Evolutionary conservation across 2,888 invertebrate species (phyloP), one percentile per base, ranked within the genome.

Genomic region (Sipha maydis): DNA sequence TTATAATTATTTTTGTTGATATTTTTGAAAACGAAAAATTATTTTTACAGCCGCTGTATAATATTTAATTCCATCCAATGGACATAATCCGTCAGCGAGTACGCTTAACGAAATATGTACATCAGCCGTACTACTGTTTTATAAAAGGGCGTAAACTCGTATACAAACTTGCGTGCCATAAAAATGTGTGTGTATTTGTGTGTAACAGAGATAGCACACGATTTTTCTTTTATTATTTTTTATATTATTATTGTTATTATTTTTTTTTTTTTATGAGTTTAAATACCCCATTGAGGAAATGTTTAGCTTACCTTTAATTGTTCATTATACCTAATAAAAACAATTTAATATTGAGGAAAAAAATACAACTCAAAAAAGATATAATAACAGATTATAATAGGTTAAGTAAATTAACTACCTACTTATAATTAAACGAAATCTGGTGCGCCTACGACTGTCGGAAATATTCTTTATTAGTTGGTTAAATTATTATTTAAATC

Each of bases 101-200:
- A 82, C 21, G 17, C 54, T 73, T 71, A 83, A 41, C 48, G 14
- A 31, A 25, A 17, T n/a, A 56, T 34, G 38, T 41, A 71, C 14
- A 31, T 14, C 21, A 34, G 31, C 31, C 34, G 73, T 73, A 71
- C 25, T 48, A 69, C 69, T 25, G n/a, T 83, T 54, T 82, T 82
- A 48, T 48, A 5, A 8, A 48, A 31, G 83, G 83, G 83, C 71
- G 71, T 83, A 71, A 54, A 48, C 83, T 83, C 54, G 31, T 54
- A 71, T 21, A 41, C 41, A 61, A 34, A 79, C 56, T 82, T 41
- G 82, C 82, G 69, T 82, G 82, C 41, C 69, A 41, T 69, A 82
- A 21, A 41, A 82, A 82, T 67, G 34, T 34, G 34, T 34, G 41
- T 41, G 41, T 41, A 8, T 41, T 3, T 48, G 48, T 48, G 48